Evolutionary conservation across 2,797 vertebrate species (phyloP).

Genomic region (Cossypha dichroa): DNA sequence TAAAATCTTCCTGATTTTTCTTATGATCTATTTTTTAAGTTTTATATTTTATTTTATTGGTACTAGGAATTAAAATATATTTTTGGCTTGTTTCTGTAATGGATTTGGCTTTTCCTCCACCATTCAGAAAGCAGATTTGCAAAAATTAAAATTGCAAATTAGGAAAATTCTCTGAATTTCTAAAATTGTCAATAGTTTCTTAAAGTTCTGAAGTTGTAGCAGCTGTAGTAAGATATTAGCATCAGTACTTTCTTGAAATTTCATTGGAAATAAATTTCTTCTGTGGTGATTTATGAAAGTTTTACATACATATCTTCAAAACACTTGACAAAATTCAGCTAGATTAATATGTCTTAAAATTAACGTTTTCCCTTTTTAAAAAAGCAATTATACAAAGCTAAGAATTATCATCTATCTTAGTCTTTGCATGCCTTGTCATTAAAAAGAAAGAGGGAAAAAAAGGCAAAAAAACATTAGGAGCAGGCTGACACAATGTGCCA

Average conservation of each 20-base stretch:
- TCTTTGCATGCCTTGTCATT: background rate
- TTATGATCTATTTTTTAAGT: background rate
- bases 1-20: background rate
- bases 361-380: background rate
- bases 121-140: background rate
- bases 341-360: background rate
- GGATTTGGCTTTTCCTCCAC: background rate
- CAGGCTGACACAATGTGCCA: background rate
- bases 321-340: background rate
- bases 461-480: rapidly evolving
- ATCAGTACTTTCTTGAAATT: background rate
- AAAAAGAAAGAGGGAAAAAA: background rate
- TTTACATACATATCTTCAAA: background rate
- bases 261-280: background rate
- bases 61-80: background rate
- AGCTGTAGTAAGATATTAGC: background rate
- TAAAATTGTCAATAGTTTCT: background rate
- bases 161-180: background rate
- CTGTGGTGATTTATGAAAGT: background rate
- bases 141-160: background rate
- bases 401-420: background rate
- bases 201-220: background rate
- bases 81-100: background rate
- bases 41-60: background rate
- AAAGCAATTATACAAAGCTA: background rate